A percentile compares a stretch with the other conserved stretches of the same genome.
Evolutionary conservation across 2,113 vertebrate species (phyloP).

Genomic region (Hiodon alosoides): DNA sequence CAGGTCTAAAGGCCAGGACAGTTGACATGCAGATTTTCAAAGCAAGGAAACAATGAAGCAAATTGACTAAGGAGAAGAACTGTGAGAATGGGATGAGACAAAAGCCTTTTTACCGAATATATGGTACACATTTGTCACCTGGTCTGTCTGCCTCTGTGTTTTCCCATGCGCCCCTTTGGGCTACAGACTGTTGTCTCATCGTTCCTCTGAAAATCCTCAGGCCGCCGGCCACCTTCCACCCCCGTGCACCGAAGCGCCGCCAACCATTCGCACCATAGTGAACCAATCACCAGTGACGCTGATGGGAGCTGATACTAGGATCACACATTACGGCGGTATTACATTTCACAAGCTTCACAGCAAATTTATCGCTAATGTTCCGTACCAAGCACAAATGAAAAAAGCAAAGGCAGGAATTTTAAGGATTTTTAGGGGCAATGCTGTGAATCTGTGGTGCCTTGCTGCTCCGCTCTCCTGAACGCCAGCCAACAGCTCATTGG

Average conservation of each 20-base stretch:
- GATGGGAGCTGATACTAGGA: background rate
- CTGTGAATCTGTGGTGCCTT: background rate
- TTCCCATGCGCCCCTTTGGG: background rate
- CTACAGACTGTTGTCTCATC: background rate
- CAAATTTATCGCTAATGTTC: background rate
- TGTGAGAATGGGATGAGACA: background rate
- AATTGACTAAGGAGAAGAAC: background rate
- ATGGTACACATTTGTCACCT: too few relatives aligned
- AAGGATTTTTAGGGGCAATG: slow-evolving; percentile 1
- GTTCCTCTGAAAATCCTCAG: background rate
- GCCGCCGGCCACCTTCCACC: too few relatives aligned
- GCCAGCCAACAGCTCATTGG: background rate
- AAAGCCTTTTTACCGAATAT: too few relatives aligned
- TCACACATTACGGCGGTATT: background rate
- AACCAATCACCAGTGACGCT: background rate
- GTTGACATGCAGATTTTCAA: too few relatives aligned
- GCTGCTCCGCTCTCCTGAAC: background rate
- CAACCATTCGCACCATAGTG: background rate
- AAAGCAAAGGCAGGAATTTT: slow-evolving; percentile 6
- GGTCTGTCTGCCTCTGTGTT: too few relatives aligned
- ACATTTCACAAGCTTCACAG: background rate
- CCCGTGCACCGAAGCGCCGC: background rate
- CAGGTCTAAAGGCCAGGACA: too few relatives aligned
- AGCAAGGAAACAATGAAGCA: too few relatives aligned
- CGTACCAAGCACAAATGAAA: background rate